phyloP scores from a whole-genome alignment of 2,888 invertebrate genomes.

The Synanthedon formicaeformis region DNA sequence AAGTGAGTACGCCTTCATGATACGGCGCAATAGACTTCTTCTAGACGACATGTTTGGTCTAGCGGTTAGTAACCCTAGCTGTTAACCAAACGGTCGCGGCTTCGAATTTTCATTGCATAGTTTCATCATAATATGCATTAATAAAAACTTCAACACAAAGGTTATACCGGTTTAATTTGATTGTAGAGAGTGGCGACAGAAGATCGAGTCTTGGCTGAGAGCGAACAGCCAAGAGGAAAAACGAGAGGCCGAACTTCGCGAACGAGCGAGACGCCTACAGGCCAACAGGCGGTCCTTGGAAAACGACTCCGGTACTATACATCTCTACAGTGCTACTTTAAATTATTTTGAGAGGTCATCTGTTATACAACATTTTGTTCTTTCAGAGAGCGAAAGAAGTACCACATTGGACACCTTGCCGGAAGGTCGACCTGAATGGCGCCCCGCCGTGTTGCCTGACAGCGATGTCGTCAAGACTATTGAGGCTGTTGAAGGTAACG shows the following conservation, averaged over 20 bases:
- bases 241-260: conserved; percentile 76
- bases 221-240: conserved; percentile 87
- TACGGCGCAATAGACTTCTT: no score
- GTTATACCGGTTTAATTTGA: not conserved
- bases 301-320: conserved; percentile 80
- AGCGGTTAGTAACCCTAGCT: no score
- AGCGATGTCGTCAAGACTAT: conserved; percentile 87
- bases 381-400: conserved; percentile 82
- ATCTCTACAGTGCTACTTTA: not conserved
- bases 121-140: not conserved
- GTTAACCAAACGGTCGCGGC: no score
- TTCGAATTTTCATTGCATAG: no score
- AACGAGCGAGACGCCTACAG: conserved; percentile 74
- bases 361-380: conserved; percentile 3
- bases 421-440: conserved; percentile 82
- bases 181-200: conserved; percentile 86
- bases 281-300: conserved; percentile 83
- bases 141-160: not conserved
- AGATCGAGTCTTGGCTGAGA: conserved; percentile 92
- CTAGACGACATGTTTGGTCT: no score
- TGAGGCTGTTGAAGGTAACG: conserved; percentile 85
- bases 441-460: conserved; percentile 81
- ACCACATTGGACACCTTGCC: conserved; percentile 78
- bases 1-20: conserved; percentile 22
- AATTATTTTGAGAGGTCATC: no score